These are phyloP conservation scores for Trochalopteron elliotii DNA, from an alignment of 2,113 vertebrate species.

Conservation along the genomic window DNA sequence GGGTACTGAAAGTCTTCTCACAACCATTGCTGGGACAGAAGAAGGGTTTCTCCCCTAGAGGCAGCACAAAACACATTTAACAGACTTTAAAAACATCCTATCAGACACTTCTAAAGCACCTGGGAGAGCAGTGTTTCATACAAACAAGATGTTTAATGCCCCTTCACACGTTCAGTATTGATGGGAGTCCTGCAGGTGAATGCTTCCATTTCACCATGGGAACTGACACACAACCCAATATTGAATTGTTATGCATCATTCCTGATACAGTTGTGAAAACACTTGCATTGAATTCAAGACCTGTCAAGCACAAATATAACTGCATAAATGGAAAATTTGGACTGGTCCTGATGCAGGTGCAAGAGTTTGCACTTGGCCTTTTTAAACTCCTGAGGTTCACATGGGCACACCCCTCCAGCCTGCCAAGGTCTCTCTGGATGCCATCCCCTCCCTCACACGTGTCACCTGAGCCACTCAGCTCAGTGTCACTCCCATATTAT, in stretches of 20 bases:
- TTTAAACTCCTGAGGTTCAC: not conserved
- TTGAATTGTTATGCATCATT: not conserved
- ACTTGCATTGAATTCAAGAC: not conserved
- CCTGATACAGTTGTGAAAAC: not conserved
- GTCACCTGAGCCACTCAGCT: not conserved
- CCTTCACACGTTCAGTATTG: not conserved
- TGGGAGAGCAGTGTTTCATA: not conserved
- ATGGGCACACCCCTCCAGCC: not conserved
- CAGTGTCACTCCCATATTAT: not conserved
- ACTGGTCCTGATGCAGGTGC: not conserved
- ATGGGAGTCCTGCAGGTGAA: not conserved
- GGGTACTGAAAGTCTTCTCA: slow-evolving; percentile 96
- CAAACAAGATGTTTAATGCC: not conserved
- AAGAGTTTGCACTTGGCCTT: not conserved
- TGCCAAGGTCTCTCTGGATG: not conserved
- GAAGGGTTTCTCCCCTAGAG: slow-evolving; percentile 93
- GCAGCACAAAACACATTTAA: not conserved
- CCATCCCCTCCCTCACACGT: not conserved
- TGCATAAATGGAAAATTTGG: not conserved
- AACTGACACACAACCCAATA: not conserved
- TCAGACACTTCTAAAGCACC: not conserved
- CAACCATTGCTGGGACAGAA: slow-evolving; percentile 95
- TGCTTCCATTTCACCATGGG: not conserved
- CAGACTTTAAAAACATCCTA: not conserved
- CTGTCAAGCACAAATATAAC: not conserved